These are phyloP conservation scores for Antitype chi DNA, from an alignment of 2,888 invertebrate genomes.

Conservation along the genomic window DNA sequence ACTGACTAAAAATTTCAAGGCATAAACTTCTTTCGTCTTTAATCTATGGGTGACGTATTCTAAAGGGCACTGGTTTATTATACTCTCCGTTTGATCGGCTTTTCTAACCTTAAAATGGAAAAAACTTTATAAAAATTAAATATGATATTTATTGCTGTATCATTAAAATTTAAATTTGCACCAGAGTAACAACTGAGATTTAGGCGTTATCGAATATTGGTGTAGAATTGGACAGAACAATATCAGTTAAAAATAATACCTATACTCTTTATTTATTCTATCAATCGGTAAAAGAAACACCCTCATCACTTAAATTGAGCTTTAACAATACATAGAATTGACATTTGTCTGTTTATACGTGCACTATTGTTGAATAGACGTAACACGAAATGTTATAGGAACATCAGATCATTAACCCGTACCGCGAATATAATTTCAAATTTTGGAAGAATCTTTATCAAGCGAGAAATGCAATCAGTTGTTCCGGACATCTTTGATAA, in stretches of 20 bases:
- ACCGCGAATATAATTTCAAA: constrained; percentile 86
- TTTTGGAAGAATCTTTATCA: constrained; percentile 86
- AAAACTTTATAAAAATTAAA: constrained; percentile 86
- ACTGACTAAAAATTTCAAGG: constrained; percentile 90
- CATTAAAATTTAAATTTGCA: constrained; percentile 85
- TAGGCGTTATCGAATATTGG: constrained; percentile 82
- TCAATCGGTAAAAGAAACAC: constrained; percentile 85
- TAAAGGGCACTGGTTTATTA: constrained; percentile 90
- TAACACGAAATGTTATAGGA: constrained; percentile 86
- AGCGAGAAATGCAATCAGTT: constrained; percentile 83
- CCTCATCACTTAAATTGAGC: constrained; percentile 89
- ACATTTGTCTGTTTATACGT: constrained; percentile 82
- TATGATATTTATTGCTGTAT: constrained; percentile 85
- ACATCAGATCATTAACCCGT: constrained; percentile 90
- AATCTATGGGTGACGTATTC: constrained; percentile 89
- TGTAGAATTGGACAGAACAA: constrained; percentile 86
- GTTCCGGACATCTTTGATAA: constrained; percentile 89
- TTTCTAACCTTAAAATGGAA: constrained; percentile 85
- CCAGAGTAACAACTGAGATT: constrained; percentile 82
- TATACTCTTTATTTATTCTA: constrained; percentile 77
- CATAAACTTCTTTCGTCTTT: constrained; percentile 88
- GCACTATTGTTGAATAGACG: constrained; percentile 82
- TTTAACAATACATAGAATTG: constrained; percentile 88
- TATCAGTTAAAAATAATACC: constrained; percentile 83
- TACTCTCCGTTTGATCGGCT: constrained; percentile 86